phyloP scores from a whole-genome alignment of 2,113 vertebrate genomes.

The Mungos mungo region DNA sequence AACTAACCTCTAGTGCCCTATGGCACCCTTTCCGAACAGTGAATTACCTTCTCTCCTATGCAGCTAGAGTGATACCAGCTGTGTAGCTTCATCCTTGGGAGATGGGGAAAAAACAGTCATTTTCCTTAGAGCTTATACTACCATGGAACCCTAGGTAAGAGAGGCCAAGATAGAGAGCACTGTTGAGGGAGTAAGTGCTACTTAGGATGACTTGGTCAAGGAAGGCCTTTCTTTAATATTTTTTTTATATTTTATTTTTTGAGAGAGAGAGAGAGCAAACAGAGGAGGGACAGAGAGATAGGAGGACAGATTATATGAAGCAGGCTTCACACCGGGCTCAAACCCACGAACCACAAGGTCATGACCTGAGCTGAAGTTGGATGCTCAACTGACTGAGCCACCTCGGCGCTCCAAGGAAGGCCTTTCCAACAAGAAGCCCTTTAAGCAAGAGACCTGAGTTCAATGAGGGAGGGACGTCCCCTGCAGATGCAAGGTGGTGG shows the following conservation, averaged over 20 bases:
- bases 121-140: not conserved
- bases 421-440: not conserved
- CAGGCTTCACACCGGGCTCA: too few relatives aligned
- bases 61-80: not conserved
- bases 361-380: too few relatives aligned
- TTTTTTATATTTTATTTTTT: too few relatives aligned
- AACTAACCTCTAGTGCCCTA: not conserved
- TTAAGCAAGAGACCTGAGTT: not conserved
- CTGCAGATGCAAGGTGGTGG: not conserved
- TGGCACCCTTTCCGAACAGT: not conserved
- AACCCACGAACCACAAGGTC: too few relatives aligned
- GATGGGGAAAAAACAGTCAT: not conserved
- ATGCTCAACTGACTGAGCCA: too few relatives aligned
- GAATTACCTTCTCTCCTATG: not conserved
- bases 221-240: not conserved
- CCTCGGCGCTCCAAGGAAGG: not conserved
- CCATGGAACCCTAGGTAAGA: not conserved
- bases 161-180: not conserved
- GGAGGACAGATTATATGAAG: too few relatives aligned
- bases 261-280: too few relatives aligned
- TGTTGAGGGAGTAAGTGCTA: not conserved
- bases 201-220: not conserved
- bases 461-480: not conserved
- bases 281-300: too few relatives aligned
- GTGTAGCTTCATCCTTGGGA: not conserved